These are phyloP conservation scores for Cheumatopsyche charites DNA, from an alignment of 1,140 invertebrate genomes.

Conservation along the genomic window DNA sequence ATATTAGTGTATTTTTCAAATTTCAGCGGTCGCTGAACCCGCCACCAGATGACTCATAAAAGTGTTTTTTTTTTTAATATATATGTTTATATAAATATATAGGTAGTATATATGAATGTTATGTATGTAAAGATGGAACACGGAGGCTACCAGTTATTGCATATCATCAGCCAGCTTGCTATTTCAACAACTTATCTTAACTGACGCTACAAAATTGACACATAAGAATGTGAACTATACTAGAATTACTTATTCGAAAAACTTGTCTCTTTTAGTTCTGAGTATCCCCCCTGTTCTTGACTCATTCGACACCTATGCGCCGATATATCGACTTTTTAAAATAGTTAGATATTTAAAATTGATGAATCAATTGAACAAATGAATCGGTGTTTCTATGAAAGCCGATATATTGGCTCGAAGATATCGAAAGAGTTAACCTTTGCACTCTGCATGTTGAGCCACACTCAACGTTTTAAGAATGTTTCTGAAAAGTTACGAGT, in stretches of 20 bases:
- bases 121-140: slow-evolving; percentile 23
- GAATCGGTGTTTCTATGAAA: too few species aligned
- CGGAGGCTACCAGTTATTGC: slow-evolving; percentile 22
- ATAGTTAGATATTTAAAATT: too few species aligned
- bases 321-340: too few species aligned
- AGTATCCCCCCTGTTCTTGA: slow-evolving; percentile 32
- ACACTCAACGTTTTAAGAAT: too few species aligned
- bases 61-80: neutral
- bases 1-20: slow-evolving; percentile 34
- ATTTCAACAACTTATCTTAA: slow-evolving; percentile 47
- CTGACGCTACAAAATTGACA: slow-evolving; percentile 62
- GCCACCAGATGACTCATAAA: slow-evolving; percentile 15
- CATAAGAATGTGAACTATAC: slow-evolving; percentile 66
- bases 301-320: too few species aligned
- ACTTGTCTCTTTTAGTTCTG: slow-evolving; percentile 33
- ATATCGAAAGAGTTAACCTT: too few species aligned
- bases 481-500: too few species aligned
- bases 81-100: neutral
- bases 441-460: too few species aligned
- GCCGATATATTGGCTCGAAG: too few species aligned
- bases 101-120: slow-evolving; percentile 4
- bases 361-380: too few species aligned
- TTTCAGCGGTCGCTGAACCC: neutral
- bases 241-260: slow-evolving; percentile 50
- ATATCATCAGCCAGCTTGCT: slow-evolving; percentile 33